Base-by-base conservation (phyloP, 1,140 invertebrate genomes). In the Cylas formicarius region DNA sequence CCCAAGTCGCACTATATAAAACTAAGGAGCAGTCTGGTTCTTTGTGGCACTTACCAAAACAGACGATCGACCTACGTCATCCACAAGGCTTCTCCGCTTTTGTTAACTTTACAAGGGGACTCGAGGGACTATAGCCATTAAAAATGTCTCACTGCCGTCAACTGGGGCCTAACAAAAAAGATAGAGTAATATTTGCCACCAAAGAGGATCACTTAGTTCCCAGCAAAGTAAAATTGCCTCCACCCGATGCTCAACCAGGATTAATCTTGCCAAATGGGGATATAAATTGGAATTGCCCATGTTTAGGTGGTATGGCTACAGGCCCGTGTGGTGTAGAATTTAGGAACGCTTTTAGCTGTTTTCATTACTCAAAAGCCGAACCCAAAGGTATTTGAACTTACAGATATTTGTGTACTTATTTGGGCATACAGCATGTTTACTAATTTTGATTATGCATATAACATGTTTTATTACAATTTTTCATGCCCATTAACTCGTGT, bases 281-380 rank as follows among this genome's bases (percentile, higher is more conserved):
- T 32, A 95, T 97, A 43, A 97, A 97, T 68, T 97, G 92, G 91
- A 84, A 85, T 61, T 98, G 94, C 60, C 94, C 93, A 0, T 97
- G 94, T 68, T 72, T 97, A 13, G 93, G 93, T 18, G 90, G 90
- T 10, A 93, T 95, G 86, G 87, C 91, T 4, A 90, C 87, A 3
- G 93, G 93, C 2, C 93, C 94, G 0, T 98, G 94, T 67, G 93
- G 90, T 0, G 70, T 85, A 9, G 82, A 92, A 65, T 97, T 97
- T 66, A 69, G 92, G 36, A 85, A 93, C 49, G 91, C 93, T 1
- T 95, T 97, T 64, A 84, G 86, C 13, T 98, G 93, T 69, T 96
- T 96, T 66, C 91, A 96, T 67, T 89, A 90, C 56, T 86, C 82
- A 39, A 68, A 66, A 57, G 69, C 60, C 22, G 75, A 76, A 50